Conservation (phyloP, 2,113 vertebrate genomes). For the Arvicanthis niloticus region DNA sequence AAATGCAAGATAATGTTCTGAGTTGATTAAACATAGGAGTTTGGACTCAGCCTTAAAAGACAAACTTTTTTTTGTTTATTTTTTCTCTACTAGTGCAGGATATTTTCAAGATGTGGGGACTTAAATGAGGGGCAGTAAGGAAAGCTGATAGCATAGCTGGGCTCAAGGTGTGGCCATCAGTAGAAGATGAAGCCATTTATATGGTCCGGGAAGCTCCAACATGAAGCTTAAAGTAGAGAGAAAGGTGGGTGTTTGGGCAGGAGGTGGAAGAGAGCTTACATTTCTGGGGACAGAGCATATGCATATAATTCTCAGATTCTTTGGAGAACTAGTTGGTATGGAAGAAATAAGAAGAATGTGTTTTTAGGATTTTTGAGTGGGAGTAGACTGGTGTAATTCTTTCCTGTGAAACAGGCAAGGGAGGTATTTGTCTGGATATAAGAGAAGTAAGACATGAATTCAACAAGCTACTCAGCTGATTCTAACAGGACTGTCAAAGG, state of each 20-base stretch:
- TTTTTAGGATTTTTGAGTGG: slow-evolving; percentile 57
- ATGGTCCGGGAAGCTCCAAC: neutral
- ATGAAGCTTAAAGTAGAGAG: neutral
- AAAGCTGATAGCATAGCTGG: neutral
- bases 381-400: slow-evolving; percentile 38
- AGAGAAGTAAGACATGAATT: slow-evolving; percentile 39
- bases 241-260: slow-evolving; percentile 20
- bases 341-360: slow-evolving; percentile 51
- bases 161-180: neutral
- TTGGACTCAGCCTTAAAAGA: neutral
- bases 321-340: neutral
- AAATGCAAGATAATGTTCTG: neutral
- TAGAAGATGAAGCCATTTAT: neutral
- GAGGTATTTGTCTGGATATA: slow-evolving; percentile 38
- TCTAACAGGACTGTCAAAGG: slow-evolving; percentile 51
- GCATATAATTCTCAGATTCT: slow-evolving; percentile 12
- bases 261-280: neutral
- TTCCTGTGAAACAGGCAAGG: slow-evolving; percentile 11
- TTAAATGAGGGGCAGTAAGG: neutral
- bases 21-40: neutral
- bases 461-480: slow-evolving; percentile 1
- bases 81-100: neutral
- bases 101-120: neutral
- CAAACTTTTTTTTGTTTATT: neutral
- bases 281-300: neutral